Evolutionary conservation across 2,888 invertebrate genomes (phyloP).

Genomic region (Molorchus minor): DNA sequence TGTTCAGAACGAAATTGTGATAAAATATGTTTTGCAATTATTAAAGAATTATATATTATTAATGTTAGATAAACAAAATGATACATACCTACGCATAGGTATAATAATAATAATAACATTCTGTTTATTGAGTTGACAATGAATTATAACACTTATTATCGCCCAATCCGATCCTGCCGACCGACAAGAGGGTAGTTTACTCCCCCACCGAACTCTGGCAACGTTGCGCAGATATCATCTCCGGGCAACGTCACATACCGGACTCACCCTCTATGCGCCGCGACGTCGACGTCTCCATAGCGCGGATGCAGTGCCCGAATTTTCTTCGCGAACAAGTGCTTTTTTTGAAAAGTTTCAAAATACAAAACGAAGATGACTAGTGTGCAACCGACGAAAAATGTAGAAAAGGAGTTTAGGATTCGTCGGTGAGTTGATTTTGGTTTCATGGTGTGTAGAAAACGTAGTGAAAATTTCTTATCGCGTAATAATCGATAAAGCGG

Average conservation of each 20-base stretch:
- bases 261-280: slow-evolving; percentile 33
- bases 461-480: slow-evolving; percentile 21
- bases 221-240: slow-evolving; percentile 22
- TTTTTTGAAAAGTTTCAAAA: slow-evolving; percentile 9
- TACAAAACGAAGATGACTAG: slow-evolving; percentile 46
- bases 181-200: slow-evolving; percentile 8
- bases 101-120: too few relatives aligned
- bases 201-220: background rate
- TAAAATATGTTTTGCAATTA: too few relatives aligned
- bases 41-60: too few relatives aligned
- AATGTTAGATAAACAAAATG: too few relatives aligned
- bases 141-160: too few relatives aligned
- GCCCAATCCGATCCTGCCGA: too few relatives aligned
- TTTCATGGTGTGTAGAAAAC: background rate
- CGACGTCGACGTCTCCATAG: slow-evolving; percentile 28
- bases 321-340: slow-evolving; percentile 9
- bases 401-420: slow-evolving; percentile 48
- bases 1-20: too few relatives aligned
- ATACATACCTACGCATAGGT: too few relatives aligned
- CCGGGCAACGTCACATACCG: slow-evolving; percentile 3
- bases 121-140: too few relatives aligned
- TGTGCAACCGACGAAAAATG: slow-evolving; percentile 46
- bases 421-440: slow-evolving; percentile 33
- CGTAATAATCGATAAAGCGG: slow-evolving; percentile 32
- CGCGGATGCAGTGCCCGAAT: slow-evolving; percentile 7